Base-by-base conservation (phyloP, 2,888 invertebrate species). In the Asteroscopus sphinx region DNA sequence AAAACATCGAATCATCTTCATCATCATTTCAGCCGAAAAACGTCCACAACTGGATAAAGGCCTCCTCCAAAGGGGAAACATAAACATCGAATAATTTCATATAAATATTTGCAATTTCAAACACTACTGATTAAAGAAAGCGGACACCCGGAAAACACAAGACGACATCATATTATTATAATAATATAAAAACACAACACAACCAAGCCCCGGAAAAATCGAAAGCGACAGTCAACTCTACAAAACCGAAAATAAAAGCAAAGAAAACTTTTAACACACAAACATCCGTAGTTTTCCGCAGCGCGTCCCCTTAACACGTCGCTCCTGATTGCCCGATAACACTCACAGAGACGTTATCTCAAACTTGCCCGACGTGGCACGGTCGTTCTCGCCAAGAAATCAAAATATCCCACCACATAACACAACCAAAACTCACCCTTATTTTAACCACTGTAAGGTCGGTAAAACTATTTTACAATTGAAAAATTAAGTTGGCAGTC, bases 261-360 rank as follows among this genome's bases (percentile, higher is more conserved):
- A 21, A 52, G 55, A 59, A 65, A 74, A 73, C 58, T 63, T 77
- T 73, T 72, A 53, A 55, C 76, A 48, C 58, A 56, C 61, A 79
- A 76, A 72, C 73, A 63, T 59, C 57, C 60, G 56, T 57, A 62
- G 68, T 73, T 68, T 76, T 57, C 73, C 62, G 33, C 46, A 26
- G 9, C 32, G 40, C 66, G 49, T 65, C 60, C 64, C 70, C 68
- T 79, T 77, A 77, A 77, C 80, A 77, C 71, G 70, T 74, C 73
- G 68, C 64, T 60, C 56, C 68, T 70, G 80, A 77, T 79, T 75
- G 73, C 76, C 73, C 61, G 77, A 77, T 77, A 77, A 80, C 71
- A 76, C 67, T 73, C 75, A 57, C 75, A 44, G 64, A 41, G 67
- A 74, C 79, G 66, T 74, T 77, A 77, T 77, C 80, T 77, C 75